Conservation (phyloP, 1,140 invertebrate species). For the Metopolophium dirhodum region DNA sequence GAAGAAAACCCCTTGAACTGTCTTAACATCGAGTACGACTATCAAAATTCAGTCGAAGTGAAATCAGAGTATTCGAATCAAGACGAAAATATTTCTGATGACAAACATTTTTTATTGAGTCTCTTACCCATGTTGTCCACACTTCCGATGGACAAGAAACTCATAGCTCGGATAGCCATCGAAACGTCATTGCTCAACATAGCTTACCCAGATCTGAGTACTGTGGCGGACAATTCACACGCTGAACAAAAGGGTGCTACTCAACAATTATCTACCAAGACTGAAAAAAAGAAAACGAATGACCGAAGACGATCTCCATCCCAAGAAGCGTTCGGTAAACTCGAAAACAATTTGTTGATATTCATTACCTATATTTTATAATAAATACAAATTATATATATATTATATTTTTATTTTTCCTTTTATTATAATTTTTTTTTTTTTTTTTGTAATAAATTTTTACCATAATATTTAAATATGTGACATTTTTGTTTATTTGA, state of each 20-base stretch:
- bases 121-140: constrained; percentile 23
- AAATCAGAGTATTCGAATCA: neutral
- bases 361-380: neutral
- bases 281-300: constrained; percentile 40
- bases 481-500: neutral
- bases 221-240: neutral
- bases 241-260: neutral
- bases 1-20: neutral
- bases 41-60: neutral
- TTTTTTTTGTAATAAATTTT: neutral
- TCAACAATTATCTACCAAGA: neutral
- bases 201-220: neutral
- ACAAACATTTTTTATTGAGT: constrained; percentile 49
- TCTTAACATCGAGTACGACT: neutral
- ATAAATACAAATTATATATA: neutral
- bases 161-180: constrained; percentile 36
- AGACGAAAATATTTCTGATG: constrained; percentile 45
- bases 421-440: neutral
- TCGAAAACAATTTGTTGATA: neutral
- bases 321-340: neutral
- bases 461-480: neutral
- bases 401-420: neutral
- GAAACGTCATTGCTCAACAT: constrained; percentile 34
- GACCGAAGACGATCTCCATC: neutral
- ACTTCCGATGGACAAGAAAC: constrained; percentile 35